Conservation (phyloP, 2,888 invertebrate genomes). For the Coleophora flavipennella region DNA sequence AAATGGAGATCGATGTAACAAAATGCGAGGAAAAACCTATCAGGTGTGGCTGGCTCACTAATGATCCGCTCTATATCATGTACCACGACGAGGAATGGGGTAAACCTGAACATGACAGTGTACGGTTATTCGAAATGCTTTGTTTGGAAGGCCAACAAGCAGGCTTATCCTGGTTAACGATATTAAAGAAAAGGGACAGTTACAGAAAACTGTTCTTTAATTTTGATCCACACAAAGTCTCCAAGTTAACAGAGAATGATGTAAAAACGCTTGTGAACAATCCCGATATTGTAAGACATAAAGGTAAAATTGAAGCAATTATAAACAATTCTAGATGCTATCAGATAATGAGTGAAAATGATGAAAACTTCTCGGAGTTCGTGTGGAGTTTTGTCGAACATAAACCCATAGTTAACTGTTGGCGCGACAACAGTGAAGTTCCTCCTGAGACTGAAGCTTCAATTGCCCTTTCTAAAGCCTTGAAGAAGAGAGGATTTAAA, state of each 20-base stretch:
- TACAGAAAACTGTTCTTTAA: constrained; percentile 39
- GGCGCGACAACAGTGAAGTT: constrained; percentile 33
- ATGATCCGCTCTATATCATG: constrained; percentile 44
- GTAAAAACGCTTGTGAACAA: constrained; percentile 25
- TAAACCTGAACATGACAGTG: constrained; percentile 34
- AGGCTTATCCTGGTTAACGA: constrained; percentile 56
- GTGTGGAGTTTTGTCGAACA: constrained; percentile 50
- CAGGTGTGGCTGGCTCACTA: constrained; percentile 47
- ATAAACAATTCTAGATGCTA: constrained; percentile 49
- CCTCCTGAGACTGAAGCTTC: constrained; percentile 41
- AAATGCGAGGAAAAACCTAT: no score
- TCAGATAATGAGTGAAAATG: constrained; percentile 37
- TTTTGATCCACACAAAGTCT: constrained; percentile 42
- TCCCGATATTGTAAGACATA: constrained; percentile 42
- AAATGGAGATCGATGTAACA: no score
- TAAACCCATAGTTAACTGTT: constrained; percentile 39
- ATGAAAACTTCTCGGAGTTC: constrained; percentile 43
- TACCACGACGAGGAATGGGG: constrained; percentile 65
- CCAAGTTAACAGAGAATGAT: constrained; percentile 27
- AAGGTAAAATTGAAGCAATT: constrained; percentile 49
- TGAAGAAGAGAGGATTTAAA: constrained; percentile 50
- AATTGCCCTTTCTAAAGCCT: constrained; percentile 34
- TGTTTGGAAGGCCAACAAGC: constrained; percentile 64
- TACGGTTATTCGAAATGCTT: constrained; percentile 51
- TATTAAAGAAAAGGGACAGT: constrained; percentile 49